These are phyloP conservation scores for Dicyrtoma fusca DNA, from an alignment of 2,888 invertebrate species.

Conservation along the genomic window DNA sequence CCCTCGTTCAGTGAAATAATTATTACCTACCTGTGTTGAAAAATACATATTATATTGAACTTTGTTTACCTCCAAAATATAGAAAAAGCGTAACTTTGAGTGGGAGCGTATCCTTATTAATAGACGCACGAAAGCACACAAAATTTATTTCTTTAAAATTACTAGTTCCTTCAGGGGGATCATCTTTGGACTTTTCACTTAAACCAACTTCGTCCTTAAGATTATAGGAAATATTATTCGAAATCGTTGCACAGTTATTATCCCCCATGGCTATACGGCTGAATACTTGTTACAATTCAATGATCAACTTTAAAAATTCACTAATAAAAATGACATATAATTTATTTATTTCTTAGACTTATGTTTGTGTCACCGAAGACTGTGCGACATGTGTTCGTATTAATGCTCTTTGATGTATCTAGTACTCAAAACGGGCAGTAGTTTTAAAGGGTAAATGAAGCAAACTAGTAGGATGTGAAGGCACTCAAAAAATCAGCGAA, in stretches of 20 bases:
- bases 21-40: too few species aligned
- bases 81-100: conserved; percentile 80
- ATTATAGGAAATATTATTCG: conserved; percentile 1
- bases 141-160: conserved; percentile 20
- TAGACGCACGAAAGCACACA: conserved; percentile 55
- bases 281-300: background rate
- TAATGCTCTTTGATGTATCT: too few species aligned
- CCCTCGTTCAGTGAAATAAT: too few species aligned
- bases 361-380: too few species aligned
- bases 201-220: conserved; percentile 10
- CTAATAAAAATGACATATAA: too few species aligned
- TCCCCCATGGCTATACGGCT: background rate
- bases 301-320: too few species aligned
- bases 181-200: conserved; percentile 24
- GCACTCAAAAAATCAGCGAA: too few species aligned
- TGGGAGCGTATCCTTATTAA: conserved; percentile 79
- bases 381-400: too few species aligned
- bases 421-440: too few species aligned
- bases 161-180: conserved; percentile 25
- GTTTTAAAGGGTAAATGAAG: too few species aligned
- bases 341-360: too few species aligned
- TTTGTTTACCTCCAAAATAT: conserved; percentile 73
- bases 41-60: background rate
- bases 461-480: too few species aligned
- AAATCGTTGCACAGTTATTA: background rate